Conservation (phyloP, 2,888 invertebrate species). For the Dione vanillae region DNA sequence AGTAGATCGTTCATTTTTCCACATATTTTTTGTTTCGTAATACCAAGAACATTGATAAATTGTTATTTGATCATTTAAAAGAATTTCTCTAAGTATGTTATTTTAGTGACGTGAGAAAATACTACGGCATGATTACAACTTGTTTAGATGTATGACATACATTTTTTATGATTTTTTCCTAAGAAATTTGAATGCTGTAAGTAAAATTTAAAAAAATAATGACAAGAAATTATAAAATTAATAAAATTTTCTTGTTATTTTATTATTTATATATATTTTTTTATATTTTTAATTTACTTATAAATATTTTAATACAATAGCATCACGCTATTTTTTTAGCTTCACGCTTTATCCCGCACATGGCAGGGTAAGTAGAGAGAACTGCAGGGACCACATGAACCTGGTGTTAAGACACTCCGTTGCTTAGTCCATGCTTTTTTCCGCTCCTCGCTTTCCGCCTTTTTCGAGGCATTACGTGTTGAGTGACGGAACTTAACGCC, state of each 20-base stretch:
- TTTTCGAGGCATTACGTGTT: no score
- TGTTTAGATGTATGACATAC: constrained; percentile 1
- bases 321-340: no score
- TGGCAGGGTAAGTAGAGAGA: no score
- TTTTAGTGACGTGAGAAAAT: constrained; percentile 11
- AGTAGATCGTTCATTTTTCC: background rate
- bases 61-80: background rate
- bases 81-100: constrained; percentile 9
- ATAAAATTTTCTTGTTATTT: background rate
- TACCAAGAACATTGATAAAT: background rate
- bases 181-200: background rate
- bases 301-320: no score
- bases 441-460: no score
- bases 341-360: no score
- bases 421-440: no score
- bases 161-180: background rate
- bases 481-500: no score
- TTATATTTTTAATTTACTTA: no score
- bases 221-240: background rate
- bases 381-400: no score
- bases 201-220: background rate
- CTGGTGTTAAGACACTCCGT: no score
- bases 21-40: background rate
- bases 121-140: background rate
- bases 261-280: no score